Evolutionary conservation across 2,888 invertebrate species (phyloP), one percentile per base, ranked within the genome.

Genomic region (Ctena decussata): DNA sequence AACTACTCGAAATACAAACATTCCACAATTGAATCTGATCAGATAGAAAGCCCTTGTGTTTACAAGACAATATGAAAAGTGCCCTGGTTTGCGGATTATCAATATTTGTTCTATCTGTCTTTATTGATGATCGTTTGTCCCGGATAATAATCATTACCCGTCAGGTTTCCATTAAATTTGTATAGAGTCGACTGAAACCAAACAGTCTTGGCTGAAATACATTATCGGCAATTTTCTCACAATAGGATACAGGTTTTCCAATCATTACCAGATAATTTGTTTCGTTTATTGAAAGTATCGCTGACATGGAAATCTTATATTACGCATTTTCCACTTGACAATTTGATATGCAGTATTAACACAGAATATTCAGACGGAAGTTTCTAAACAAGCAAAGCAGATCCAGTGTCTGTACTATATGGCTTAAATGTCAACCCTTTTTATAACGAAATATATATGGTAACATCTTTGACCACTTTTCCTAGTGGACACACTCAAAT

Each of bases 101-200:
- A 57, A 57, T 57, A 57, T 57, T 57, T 57, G 57, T 57, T 57
- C 57, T 57, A 27, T 12, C 57, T 15, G 57, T 57, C 57, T 57
- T 57, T 57, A 57, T 57, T 57, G 57, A 57, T 27, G 24, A 57
- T 57, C 24, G 15, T 57, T 57, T 27, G 27, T 57, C 27, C 57
- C 24, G 2, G 57, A 57, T 57, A 27, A 57, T 57, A 57, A 57
- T 57, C 57, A 57, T 57, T 57, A 57, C 27, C 57, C n/a, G 57
- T 57, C 57, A 57, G 57, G 57, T 57, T 57, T 57, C 57, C 57
- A 57, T 57, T 57, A 57, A 57, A 57, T 57, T 57, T 57, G 57
- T 57, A 57, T 24, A 27, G 57, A 57, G 57, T 57, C 27, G 57
- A 57, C 57, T 57, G 57, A 57, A 57, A 57, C 57, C 27, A 57